A percentile compares a stretch with the other conserved stretches of the same genome.
phyloP scores from a whole-genome alignment of 2,113 vertebrate genomes.

The Corythornis vintsioides region DNA sequence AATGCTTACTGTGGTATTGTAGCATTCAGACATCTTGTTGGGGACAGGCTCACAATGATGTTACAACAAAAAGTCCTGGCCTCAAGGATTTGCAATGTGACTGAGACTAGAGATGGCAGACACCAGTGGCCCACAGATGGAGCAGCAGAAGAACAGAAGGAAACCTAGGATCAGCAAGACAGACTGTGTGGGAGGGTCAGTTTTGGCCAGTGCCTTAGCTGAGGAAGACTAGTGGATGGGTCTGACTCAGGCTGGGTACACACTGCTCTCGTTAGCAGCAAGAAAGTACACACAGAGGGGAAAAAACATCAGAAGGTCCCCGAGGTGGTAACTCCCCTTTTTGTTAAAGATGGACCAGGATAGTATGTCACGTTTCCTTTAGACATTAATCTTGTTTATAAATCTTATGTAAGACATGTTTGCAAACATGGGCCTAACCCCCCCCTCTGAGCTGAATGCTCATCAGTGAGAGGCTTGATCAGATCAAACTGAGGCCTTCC shows the following conservation, averaged over 20 bases:
- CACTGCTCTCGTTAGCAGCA: background rate
- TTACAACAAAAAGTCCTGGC: background rate
- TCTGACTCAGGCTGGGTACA: background rate
- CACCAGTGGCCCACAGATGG: background rate
- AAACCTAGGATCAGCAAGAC: fast-evolving
- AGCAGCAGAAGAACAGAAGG: background rate
- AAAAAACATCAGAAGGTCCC: background rate
- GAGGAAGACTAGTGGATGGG: background rate
- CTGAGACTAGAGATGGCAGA: background rate
- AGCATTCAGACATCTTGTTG: background rate
- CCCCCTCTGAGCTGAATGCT: background rate
- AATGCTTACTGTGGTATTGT: background rate
- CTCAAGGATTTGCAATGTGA: background rate
- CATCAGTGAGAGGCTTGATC: background rate
- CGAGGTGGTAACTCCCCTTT: background rate
- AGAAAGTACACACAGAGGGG: background rate
- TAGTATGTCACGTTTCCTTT: background rate
- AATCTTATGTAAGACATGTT: background rate
- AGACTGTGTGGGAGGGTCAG: background rate
- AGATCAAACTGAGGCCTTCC: background rate
- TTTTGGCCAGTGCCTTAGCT: background rate
- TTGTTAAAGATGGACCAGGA: background rate
- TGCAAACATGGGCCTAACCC: background rate
- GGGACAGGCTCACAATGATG: background rate
- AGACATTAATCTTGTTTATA: background rate